Percentiles rank a stretch among this genome's conserved stretches.
Conservation (phyloP, 2,113 vertebrate species). For the Crotophaga sulcirostris region DNA sequence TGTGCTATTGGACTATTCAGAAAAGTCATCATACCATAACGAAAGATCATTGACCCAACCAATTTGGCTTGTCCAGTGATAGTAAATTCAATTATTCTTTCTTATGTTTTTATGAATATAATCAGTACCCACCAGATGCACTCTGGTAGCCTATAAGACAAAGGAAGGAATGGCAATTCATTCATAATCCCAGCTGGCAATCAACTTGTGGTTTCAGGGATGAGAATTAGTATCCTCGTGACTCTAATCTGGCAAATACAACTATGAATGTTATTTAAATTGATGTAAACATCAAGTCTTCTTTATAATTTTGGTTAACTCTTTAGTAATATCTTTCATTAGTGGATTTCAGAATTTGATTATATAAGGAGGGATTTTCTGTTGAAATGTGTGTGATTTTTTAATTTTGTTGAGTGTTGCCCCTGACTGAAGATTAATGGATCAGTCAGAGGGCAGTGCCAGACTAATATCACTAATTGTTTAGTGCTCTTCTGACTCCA, state of each 20-base stretch:
- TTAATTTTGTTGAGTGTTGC: neutral
- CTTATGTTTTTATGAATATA: neutral
- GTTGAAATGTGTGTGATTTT: neutral
- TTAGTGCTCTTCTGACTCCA: neutral
- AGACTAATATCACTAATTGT: slow-evolving; percentile 23
- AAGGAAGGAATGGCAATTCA: neutral
- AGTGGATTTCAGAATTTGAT: neutral
- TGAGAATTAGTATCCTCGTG: slow-evolving; percentile 15
- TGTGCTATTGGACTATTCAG: neutral
- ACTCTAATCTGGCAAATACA: slow-evolving; percentile 23
- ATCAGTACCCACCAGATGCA: neutral
- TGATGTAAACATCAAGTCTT: neutral
- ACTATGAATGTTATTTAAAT: neutral
- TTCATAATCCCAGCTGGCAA: slow-evolving; percentile 34
- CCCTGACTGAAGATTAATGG: neutral
- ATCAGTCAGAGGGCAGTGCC: neutral
- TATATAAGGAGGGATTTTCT: neutral
- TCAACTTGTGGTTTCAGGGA: slow-evolving; percentile 16
- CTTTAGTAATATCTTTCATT: neutral
- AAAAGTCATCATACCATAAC: neutral
- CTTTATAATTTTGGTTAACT: neutral
- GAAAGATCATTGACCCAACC: neutral
- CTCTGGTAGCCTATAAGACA: neutral
- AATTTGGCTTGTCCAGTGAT: neutral
- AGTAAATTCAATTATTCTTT: neutral